phyloP scores from a whole-genome alignment of 2,113 vertebrate genomes.

The Sigmodon hispidus region DNA sequence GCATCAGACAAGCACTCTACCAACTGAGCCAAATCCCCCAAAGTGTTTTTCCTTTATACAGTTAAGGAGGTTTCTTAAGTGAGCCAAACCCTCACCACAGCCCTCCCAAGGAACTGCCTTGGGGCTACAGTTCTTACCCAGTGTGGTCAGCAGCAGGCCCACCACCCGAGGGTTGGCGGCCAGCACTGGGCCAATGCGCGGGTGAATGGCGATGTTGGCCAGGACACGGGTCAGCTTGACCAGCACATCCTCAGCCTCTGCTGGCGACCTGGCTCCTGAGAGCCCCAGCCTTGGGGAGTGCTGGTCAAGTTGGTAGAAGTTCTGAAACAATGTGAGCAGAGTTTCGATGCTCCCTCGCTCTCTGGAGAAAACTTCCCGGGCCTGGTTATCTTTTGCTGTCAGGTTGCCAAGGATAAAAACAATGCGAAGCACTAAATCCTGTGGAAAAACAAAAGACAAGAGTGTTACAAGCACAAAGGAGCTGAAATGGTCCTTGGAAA shows the following conservation, averaged over 20 bases:
- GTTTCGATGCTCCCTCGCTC: conserved; percentile 84
- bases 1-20: neutral
- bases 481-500: neutral
- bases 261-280: neutral
- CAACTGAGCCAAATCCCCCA: neutral
- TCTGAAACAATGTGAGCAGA: conserved; percentile 88
- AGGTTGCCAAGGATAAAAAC: conserved; percentile 96
- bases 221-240: conserved; percentile 95
- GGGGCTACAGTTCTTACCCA: conserved; percentile 86
- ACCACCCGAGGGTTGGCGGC: conserved; percentile 85
- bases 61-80: neutral
- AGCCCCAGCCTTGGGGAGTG: neutral
- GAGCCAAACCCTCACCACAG: neutral
- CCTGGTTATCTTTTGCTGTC: conserved; percentile 88
- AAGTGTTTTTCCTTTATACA: neutral
- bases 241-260: conserved; percentile 90
- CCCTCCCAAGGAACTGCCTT: neutral
- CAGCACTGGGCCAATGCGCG: conserved; percentile 86
- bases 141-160: conserved; percentile 88
- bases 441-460: conserved; percentile 72
- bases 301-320: conserved; percentile 84
- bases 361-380: conserved; percentile 88
- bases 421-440: conserved; percentile 94
- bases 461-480: conserved; percentile 12
- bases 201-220: conserved; percentile 94